A percentile compares a stretch with the other conserved stretches of the same genome.
Conservation (phyloP, 64 coral and sea anemone genomes). For the Platygyra sinensis region DNA sequence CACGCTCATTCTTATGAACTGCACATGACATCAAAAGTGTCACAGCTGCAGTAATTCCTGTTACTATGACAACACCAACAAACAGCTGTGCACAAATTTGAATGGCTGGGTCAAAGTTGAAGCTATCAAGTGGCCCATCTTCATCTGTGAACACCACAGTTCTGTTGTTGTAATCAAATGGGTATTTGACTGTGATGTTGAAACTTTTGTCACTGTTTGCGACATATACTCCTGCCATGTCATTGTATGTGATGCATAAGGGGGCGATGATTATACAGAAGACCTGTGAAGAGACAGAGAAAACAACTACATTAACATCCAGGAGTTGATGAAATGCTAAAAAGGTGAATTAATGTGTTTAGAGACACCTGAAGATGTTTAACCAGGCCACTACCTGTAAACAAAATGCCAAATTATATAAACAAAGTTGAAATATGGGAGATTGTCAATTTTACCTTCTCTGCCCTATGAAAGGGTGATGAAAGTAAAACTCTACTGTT, state of each 20-base stretch:
- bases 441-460: too few relatives aligned
- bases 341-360: too few relatives aligned
- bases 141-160: conserved; percentile 71
- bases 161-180: conserved; percentile 77
- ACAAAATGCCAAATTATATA: too few relatives aligned
- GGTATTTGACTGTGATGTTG: conserved; percentile 85
- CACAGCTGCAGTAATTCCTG: conserved; percentile 35
- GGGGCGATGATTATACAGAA: conserved; percentile 55
- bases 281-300: conserved; percentile 21
- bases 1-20: conserved; percentile 44
- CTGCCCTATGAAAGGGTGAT: too few relatives aligned
- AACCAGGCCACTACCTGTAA: too few relatives aligned
- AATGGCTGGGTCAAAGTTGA: conserved; percentile 83
- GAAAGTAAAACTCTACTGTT: too few relatives aligned
- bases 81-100: conserved; percentile 76
- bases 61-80: conserved; percentile 50
- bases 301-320: too few relatives aligned
- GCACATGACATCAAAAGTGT: conserved; percentile 53
- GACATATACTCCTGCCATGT: conserved; percentile 59
- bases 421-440: too few relatives aligned
- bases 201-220: conserved; percentile 30
- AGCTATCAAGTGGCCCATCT: conserved; percentile 50
- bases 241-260: conserved; percentile 63
- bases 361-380: too few relatives aligned
- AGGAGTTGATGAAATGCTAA: too few relatives aligned